Percentiles rank a stretch among this genome's conserved stretches.
These are phyloP conservation scores for Cryptophagus acutangulus DNA, from an alignment of 2,888 invertebrate species.

Conservation along the genomic window DNA sequence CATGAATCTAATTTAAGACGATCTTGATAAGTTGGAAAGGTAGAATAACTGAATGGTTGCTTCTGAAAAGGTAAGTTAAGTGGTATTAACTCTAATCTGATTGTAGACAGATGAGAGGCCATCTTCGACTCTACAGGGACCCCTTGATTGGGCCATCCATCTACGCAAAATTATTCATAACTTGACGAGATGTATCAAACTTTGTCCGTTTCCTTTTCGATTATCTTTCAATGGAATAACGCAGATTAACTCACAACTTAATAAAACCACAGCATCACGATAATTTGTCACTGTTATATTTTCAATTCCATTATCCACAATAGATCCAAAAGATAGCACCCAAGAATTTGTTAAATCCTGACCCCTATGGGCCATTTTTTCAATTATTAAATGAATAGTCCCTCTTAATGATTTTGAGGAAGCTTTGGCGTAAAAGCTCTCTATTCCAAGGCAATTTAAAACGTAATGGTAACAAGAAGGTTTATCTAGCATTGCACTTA, in stretches of 20 bases:
- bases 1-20: conserved; percentile 28
- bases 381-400: too few relatives aligned
- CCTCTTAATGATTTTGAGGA: too few relatives aligned
- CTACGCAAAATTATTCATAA: conserved; percentile 46
- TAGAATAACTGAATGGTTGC: conserved; percentile 27
- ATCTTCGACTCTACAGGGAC: conserved; percentile 34
- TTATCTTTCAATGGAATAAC: conserved; percentile 24
- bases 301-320: too few relatives aligned
- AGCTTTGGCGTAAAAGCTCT: too few relatives aligned
- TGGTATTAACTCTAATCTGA: conserved; percentile 42
- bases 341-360: too few relatives aligned
- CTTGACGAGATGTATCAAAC: conserved; percentile 20
- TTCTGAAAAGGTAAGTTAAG: conserved; percentile 34
- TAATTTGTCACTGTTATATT: conserved; percentile 28
- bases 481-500: too few relatives aligned
- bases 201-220: conserved; percentile 15
- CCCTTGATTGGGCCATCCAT: conserved; percentile 42
- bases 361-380: too few relatives aligned
- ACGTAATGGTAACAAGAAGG: too few relatives aligned
- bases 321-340: too few relatives aligned
- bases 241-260: conserved; percentile 27
- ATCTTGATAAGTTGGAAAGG: conserved; percentile 27
- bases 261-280: conserved; percentile 24
- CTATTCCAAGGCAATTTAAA: too few relatives aligned
- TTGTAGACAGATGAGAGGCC: conserved; percentile 36